Conservation (phyloP, 2,113 vertebrate species). For the Engystomops pustulosus region DNA sequence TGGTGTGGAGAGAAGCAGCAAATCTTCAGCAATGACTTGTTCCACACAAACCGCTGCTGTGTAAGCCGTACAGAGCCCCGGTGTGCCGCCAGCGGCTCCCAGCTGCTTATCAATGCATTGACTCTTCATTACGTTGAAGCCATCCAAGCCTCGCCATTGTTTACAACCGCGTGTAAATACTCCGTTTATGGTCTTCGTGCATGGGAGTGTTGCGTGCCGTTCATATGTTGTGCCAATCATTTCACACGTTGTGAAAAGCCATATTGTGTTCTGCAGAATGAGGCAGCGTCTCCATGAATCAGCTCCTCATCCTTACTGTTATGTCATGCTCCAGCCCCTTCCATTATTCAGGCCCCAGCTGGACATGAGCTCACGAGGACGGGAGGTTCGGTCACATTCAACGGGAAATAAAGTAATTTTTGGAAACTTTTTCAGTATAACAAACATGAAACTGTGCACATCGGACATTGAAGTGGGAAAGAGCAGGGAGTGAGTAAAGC, state of each 20-base stretch:
- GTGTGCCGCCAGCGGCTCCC: neutral
- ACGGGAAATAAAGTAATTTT: neutral
- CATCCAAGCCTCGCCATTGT: conserved; percentile 27
- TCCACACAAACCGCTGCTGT: conserved; percentile 19
- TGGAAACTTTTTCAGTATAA: neutral
- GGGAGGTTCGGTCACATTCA: neutral
- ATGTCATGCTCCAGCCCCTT: neutral
- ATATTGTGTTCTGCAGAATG: neutral
- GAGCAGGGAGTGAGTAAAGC: neutral
- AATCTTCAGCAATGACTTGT: neutral
- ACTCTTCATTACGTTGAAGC: neutral
- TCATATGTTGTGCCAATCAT: neutral
- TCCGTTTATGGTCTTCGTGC: neutral
- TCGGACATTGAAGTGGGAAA: neutral
- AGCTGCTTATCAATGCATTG: neutral
- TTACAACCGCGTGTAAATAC: conserved; percentile 16
- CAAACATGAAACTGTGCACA: neutral
- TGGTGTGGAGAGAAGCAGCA: neutral
- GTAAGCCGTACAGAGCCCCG: neutral
- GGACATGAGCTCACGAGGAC: neutral
- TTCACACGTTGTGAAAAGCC: conserved; percentile 5
- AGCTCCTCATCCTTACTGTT: neutral
- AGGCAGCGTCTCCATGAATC: neutral
- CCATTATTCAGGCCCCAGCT: neutral
- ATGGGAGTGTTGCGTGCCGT: neutral